Percentiles rank a stretch among this genome's conserved stretches.
phyloP scores from a whole-genome alignment of 2,113 vertebrate species.

The Rhynchomys soricoides region DNA sequence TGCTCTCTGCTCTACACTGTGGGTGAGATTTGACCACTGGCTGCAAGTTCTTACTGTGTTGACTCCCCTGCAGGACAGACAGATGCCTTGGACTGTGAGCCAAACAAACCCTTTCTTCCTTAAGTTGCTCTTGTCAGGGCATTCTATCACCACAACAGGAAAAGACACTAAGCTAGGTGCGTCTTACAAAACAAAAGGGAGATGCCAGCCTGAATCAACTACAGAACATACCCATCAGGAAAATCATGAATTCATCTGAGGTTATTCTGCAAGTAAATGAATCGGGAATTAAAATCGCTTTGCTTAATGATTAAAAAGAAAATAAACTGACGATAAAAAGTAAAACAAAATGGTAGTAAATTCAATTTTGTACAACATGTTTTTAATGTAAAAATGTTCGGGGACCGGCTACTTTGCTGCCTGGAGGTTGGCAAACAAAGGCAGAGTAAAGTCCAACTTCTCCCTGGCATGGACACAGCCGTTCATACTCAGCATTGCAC shows the following conservation, averaged over 20 bases:
- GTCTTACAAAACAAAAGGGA: background rate
- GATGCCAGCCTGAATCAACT: background rate
- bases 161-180: background rate
- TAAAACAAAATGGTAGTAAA: constrained; percentile 6
- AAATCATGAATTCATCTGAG: background rate
- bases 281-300: constrained; percentile 22
- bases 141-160: background rate
- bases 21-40: background rate
- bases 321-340: background rate
- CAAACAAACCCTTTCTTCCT: background rate
- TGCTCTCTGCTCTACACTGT: too few relatives aligned
- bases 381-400: constrained; percentile 34
- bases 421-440: background rate
- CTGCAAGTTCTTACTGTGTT: too few relatives aligned
- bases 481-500: background rate
- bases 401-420: background rate
- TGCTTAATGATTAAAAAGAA: background rate
- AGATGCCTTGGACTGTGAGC: background rate
- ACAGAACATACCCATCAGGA: background rate
- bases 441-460: constrained; percentile 1
- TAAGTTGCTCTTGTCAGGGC: too few relatives aligned
- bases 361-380: constrained; percentile 25
- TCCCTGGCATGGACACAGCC: background rate
- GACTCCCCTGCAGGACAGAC: background rate
- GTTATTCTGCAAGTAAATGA: background rate